These are phyloP conservation scores for Acanthis flammea DNA, from an alignment of 2,797 vertebrate species.

Conservation along the genomic window DNA sequence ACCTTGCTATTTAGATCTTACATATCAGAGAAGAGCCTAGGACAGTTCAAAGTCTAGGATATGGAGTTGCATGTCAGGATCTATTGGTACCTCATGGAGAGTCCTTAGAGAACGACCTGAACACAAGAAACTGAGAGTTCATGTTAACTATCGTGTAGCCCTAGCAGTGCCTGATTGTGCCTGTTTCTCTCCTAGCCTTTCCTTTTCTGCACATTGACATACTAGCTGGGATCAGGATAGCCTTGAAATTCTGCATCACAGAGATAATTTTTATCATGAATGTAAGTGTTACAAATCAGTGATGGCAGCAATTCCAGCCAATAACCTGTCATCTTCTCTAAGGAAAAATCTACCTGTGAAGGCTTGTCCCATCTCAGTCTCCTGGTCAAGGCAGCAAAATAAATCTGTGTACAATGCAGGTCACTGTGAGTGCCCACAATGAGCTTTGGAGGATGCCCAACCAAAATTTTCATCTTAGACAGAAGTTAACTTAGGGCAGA, in stretches of 20 bases:
- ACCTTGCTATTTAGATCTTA: slow-evolving; percentile 15
- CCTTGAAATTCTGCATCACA: background rate
- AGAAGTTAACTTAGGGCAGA: background rate
- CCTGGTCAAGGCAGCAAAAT: background rate
- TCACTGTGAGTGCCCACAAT: background rate
- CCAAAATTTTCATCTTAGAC: background rate
- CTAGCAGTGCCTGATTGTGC: background rate
- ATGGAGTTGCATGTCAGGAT: background rate
- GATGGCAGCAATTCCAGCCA: background rate
- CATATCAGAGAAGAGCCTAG: background rate
- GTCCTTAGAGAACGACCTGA: background rate
- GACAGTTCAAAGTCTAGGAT: slow-evolving; percentile 11
- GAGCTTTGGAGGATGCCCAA: background rate
- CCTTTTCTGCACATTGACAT: background rate
- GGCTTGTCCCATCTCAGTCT: background rate
- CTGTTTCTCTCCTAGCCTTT: background rate
- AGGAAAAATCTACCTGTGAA: background rate
- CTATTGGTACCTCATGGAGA: background rate
- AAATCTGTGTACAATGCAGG: background rate
- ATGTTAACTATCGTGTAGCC: background rate
- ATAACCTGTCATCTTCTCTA: background rate
- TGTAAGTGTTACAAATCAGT: background rate
- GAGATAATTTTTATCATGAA: background rate
- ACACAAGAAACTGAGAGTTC: background rate
- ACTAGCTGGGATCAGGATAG: background rate